Percentiles rank a stretch among this genome's conserved stretches.
These are phyloP conservation scores for Fundulus diaphanus DNA, from an alignment of 2,797 vertebrate genomes.

Conservation along the genomic window DNA sequence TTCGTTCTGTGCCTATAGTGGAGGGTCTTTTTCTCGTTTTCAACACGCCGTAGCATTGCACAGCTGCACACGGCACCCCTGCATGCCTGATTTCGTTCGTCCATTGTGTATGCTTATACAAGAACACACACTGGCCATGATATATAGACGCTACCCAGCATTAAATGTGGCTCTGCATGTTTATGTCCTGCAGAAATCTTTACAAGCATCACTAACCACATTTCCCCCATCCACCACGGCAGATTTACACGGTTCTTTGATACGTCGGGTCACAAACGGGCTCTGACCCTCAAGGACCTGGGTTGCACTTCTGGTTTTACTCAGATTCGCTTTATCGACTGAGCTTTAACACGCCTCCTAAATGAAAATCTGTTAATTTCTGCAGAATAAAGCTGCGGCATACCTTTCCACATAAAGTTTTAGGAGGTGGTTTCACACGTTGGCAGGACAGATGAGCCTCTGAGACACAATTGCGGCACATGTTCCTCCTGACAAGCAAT, in stretches of 20 bases:
- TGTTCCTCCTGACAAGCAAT: constrained; percentile 28
- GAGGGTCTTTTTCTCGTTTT: constrained; percentile 12
- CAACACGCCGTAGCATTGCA: constrained; percentile 1
- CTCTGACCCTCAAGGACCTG: constrained; percentile 32
- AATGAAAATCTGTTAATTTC: constrained; percentile 31
- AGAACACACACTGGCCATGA: constrained; percentile 16
- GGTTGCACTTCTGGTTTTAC: constrained; percentile 11
- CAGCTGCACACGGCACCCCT: constrained; percentile 7
- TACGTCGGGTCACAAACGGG: constrained; percentile 40
- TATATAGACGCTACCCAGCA: constrained; percentile 32
- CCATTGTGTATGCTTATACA: constrained; percentile 39
- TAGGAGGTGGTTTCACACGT: constrained; percentile 44
- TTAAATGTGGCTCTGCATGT: constrained; percentile 53
- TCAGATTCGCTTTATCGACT: not conserved
- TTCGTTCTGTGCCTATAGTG: constrained; percentile 17
- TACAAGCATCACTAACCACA: constrained; percentile 63
- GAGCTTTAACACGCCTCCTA: not conserved
- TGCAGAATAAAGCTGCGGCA: constrained; percentile 6
- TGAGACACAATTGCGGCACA: constrained; percentile 42
- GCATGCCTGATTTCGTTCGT: constrained; percentile 6
- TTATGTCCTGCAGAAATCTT: constrained; percentile 72
- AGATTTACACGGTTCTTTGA: constrained; percentile 45
- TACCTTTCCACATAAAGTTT: constrained; percentile 29
- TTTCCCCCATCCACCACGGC: constrained; percentile 51
- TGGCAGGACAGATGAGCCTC: constrained; percentile 31